A percentile compares a stretch with the other conserved stretches of the same genome.
phyloP scores from a whole-genome alignment of 2,888 invertebrate species.

The Cephus spinipes region DNA sequence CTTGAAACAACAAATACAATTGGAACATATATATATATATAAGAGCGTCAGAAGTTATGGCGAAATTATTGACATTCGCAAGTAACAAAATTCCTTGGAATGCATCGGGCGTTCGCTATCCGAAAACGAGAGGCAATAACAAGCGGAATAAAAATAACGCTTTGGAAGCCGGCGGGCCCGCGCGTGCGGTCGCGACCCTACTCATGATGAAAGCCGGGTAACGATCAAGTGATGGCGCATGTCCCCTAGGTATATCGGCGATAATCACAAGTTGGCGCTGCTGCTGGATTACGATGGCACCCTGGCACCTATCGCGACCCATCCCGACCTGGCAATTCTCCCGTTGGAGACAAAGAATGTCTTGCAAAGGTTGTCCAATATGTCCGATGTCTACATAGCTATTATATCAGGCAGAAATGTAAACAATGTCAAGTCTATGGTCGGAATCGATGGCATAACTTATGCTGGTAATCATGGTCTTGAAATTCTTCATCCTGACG shows the following conservation, averaged over 20 bases:
- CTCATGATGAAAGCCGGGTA: constrained; percentile 62
- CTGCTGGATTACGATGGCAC: constrained; percentile 91
- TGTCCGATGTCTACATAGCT: constrained; percentile 88
- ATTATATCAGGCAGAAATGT: constrained; percentile 89
- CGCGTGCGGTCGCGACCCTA: constrained; percentile 56
- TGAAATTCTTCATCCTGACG: constrained; percentile 90
- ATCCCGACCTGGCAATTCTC: constrained; percentile 88
- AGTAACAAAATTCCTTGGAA: neutral
- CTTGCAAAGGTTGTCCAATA: constrained; percentile 83
- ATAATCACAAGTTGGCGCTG: constrained; percentile 85
- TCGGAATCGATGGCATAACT: constrained; percentile 90
- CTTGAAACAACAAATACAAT: constrained; percentile 5
- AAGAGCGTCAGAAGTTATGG: neutral
- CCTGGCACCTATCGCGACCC: constrained; percentile 88
- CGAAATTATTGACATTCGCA: neutral
- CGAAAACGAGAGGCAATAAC: too few species aligned
- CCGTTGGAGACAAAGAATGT: constrained; percentile 88
- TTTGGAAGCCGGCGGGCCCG: constrained; percentile 53
- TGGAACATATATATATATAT: neutral
- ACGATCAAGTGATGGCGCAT: constrained; percentile 61
- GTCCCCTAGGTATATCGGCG: constrained; percentile 81
- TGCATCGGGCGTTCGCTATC: neutral
- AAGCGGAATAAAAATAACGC: constrained; percentile 18
- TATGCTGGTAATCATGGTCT: constrained; percentile 92
- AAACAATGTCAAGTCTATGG: constrained; percentile 90